A percentile compares a stretch with the other conserved stretches of the same genome.
phyloP scores from a whole-genome alignment of 2,113 vertebrate species.

The Corythoichthys haematopterus region DNA sequence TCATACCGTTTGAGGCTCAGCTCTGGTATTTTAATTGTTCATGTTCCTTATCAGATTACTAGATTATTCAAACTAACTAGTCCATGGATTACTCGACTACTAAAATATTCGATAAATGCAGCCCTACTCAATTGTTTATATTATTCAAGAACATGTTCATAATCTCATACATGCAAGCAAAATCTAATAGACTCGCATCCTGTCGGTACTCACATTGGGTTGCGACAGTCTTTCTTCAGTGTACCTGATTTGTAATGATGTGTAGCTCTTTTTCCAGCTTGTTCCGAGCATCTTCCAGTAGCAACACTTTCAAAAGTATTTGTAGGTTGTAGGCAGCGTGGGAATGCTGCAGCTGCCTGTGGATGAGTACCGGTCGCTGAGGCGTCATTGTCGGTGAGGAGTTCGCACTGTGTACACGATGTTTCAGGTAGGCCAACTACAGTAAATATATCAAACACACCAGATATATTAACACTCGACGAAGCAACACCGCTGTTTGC shows the following conservation, averaged over 20 bases:
- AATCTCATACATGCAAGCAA: too few species aligned
- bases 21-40: too few species aligned
- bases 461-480: not conserved
- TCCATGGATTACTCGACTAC: too few species aligned
- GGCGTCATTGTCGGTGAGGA: slow-evolving; percentile 19
- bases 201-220: too few species aligned
- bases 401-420: not conserved
- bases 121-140: too few species aligned
- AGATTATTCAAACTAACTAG: too few species aligned
- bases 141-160: too few species aligned
- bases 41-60: too few species aligned
- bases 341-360: not conserved
- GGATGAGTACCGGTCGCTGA: not conserved
- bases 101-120: too few species aligned
- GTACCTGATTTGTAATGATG: slow-evolving; percentile 47
- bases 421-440: not conserved
- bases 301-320: slow-evolving; percentile 36
- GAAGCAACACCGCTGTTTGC: not conserved
- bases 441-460: not conserved
- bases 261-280: slow-evolving; percentile 45
- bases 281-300: slow-evolving; percentile 44
- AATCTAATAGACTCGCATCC: too few species aligned
- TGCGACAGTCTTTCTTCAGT: not conserved
- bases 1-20: too few species aligned
- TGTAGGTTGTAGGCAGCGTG: slow-evolving; percentile 12